These are phyloP conservation scores for Trachelus iudaicus DNA, from an alignment of 2,888 invertebrate species.

Conservation along the genomic window DNA sequence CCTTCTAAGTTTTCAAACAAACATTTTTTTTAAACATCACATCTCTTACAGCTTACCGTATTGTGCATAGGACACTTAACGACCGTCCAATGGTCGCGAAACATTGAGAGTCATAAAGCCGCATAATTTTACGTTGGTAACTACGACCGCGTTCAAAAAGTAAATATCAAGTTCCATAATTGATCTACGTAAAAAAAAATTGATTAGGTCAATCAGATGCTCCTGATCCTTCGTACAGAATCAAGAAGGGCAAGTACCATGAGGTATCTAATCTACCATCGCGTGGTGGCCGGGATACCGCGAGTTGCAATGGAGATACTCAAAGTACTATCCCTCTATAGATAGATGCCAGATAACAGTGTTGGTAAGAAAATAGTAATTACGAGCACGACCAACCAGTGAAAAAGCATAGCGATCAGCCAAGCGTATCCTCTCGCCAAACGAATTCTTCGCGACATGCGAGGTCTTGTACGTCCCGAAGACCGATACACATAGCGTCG, in stretches of 20 bases:
- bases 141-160: background rate
- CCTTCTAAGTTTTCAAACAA: background rate
- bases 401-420: conserved; percentile 21
- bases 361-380: conserved; percentile 46
- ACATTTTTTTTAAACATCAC: background rate
- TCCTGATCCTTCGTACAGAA: background rate
- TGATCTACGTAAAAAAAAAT: background rate
- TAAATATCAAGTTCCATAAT: background rate
- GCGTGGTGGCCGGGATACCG: background rate
- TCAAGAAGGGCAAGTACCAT: background rate
- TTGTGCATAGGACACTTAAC: background rate
- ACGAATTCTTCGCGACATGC: background rate
- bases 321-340: conserved; percentile 17
- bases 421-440: conserved; percentile 24
- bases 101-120: background rate
- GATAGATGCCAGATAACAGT: conserved; percentile 40
- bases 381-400: conserved; percentile 33
- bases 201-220: background rate
- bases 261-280: background rate
- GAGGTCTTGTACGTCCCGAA: background rate
- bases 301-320: background rate
- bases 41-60: background rate
- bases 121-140: background rate
- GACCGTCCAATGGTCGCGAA: background rate
- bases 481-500: background rate